Evolutionary conservation across 2,113 vertebrate genomes (phyloP).

Genomic region (Cebus imitator): DNA sequence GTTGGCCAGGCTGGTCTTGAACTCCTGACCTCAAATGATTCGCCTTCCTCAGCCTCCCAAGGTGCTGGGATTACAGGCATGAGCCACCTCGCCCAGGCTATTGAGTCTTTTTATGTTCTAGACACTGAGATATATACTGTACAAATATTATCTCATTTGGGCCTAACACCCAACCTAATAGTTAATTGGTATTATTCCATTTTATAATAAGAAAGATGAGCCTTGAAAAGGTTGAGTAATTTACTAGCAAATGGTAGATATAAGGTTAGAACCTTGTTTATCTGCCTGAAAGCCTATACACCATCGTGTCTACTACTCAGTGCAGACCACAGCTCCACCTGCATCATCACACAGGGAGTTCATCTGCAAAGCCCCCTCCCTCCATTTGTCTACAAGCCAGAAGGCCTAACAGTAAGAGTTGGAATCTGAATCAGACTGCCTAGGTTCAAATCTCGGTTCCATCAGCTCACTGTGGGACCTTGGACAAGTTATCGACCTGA

Average conservation of each 20-base stretch:
- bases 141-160: background rate
- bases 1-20: too few species aligned
- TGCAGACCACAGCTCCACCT: background rate
- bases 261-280: background rate
- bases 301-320: background rate
- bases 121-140: background rate
- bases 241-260: background rate
- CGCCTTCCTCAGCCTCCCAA: too few species aligned
- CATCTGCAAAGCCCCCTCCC: background rate
- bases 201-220: slow-evolving; percentile 8
- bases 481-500: background rate
- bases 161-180: background rate
- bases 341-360: background rate
- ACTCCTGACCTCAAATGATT: too few species aligned
- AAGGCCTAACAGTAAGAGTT: background rate
- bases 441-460: background rate
- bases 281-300: background rate
- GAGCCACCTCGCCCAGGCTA: too few species aligned
- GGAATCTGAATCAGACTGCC: background rate
- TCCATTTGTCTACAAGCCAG: background rate
- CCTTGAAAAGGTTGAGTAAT: slow-evolving; percentile 17
- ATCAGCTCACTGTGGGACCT: background rate
- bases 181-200: background rate
- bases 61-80: too few species aligned
- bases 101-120: slow-evolving; percentile 25